Evolutionary conservation across 2,113 vertebrate species (phyloP).

Genomic region (Myotis lucifugus): DNA sequence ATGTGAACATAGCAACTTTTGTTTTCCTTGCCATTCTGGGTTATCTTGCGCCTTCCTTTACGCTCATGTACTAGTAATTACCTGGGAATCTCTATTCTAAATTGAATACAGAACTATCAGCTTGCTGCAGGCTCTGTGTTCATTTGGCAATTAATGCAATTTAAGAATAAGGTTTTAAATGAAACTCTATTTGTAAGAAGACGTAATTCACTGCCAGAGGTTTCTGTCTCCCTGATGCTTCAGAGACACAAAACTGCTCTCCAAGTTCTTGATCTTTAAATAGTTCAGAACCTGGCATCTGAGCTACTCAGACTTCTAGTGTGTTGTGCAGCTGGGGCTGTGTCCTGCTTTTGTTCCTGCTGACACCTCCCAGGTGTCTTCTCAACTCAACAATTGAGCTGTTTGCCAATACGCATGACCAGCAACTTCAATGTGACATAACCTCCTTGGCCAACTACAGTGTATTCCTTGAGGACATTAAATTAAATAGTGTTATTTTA

Average conservation of each 20-base stretch:
- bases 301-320: neutral
- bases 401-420: neutral
- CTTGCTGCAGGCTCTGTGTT: slow-evolving; percentile 5
- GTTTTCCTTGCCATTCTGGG: neutral
- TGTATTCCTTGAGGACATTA: neutral
- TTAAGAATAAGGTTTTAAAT: slow-evolving; percentile 40
- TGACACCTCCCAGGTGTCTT: neutral
- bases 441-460: neutral
- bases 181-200: neutral
- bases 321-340: neutral
- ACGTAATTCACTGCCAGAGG: neutral
- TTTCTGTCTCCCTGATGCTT: neutral
- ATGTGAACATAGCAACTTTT: neutral
- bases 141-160: slow-evolving; percentile 53
- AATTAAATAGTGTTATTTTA: neutral
- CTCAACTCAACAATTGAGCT: neutral
- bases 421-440: neutral
- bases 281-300: neutral
- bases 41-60: slow-evolving; percentile 41
- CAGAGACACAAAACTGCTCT: neutral
- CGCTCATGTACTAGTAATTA: slow-evolving; percentile 41
- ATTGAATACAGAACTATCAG: slow-evolving; percentile 32
- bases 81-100: slow-evolving; percentile 47
- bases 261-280: neutral
- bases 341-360: neutral